Evolutionary conservation across 2,888 invertebrate species (phyloP), one percentile per base, ranked within the genome.

Genomic region (Eupithecia inturbata): DNA sequence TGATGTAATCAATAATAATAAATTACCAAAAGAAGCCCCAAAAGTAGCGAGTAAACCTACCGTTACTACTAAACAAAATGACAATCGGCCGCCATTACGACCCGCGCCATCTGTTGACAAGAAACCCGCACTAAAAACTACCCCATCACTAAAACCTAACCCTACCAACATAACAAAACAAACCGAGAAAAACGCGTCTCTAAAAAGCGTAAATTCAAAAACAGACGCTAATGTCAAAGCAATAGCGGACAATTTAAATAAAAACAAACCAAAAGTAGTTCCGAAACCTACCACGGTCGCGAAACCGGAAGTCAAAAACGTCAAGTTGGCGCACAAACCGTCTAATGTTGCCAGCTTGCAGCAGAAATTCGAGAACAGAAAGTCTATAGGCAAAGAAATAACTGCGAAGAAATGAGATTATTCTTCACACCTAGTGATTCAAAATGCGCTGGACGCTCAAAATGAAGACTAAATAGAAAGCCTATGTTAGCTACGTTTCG

Each of bases 321-420:
- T 92, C 70, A 95, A 95, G 84, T 81, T 94, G 73, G 91, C 95
- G 36, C 92, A 96, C 6, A 96, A 96, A 84, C 92, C 93, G 62
- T 97, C 97, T 28, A 97, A 96, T 87, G 97, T 97, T 71, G 97
- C 97, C 41, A 96, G 96, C 74, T 91, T 97, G 81, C 97, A 97
- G 83, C 97, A 97, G 83, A 97, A 97, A 88, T 97, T 97, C 86
- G 97, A 97, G 90, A 96, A 95, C 82, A 90, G 95, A 82, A 95
- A 95, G 81, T 92, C 93, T 19, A 78, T 92, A 75, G 92, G 92
- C 22, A 93, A 93, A 88, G 93, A 94, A 82, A 87, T 91, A 78
- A 85, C 86, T 67, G 85, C 85, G 71, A 93, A 92, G 82, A 91
- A 92, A 85, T 92, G 86, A 82, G 28, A 62, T 28, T 36, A 69